Percentiles rank a stretch among this genome's conserved stretches.
Conservation (phyloP, 2,113 vertebrate genomes). For the Lycaon pictus region DNA sequence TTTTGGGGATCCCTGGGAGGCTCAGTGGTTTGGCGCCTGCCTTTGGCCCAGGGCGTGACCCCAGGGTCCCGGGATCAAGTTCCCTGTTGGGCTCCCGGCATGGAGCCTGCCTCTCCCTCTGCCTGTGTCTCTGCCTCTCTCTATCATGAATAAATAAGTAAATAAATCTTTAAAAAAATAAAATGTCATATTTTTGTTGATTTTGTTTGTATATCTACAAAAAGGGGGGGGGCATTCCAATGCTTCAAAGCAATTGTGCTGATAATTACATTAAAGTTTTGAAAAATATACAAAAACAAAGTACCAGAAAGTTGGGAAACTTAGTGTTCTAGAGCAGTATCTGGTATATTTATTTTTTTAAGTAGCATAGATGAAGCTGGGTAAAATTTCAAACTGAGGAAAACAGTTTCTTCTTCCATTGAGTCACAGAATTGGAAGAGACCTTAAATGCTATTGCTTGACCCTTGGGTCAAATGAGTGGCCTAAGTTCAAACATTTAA, state of each 20-base stretch:
- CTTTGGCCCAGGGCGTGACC: too few relatives aligned
- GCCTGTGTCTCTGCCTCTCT: too few relatives aligned
- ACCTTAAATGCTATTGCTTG: neutral
- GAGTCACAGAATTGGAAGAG: neutral
- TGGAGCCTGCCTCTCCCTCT: too few relatives aligned
- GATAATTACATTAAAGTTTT: neutral
- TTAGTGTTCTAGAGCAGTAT: neutral
- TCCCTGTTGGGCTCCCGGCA: too few relatives aligned
- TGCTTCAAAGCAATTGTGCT: neutral
- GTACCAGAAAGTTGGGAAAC: neutral
- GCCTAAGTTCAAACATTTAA: neutral
- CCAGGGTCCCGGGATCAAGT: too few relatives aligned
- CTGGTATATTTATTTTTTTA: neutral
- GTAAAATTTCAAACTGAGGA: constrained; percentile 6
- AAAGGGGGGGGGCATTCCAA: neutral
- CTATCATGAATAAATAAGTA: too few relatives aligned
- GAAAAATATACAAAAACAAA: neutral
- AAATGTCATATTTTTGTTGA: neutral
- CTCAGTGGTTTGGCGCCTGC: too few relatives aligned
- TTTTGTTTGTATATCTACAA: constrained; percentile 2
- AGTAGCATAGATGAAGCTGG: neutral
- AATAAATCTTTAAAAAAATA: neutral
- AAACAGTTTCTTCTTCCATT: neutral
- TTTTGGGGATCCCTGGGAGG: neutral
- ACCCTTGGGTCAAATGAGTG: neutral